These are phyloP conservation scores for Strix aluco DNA, from an alignment of 2,113 vertebrate species.

Conservation along the genomic window DNA sequence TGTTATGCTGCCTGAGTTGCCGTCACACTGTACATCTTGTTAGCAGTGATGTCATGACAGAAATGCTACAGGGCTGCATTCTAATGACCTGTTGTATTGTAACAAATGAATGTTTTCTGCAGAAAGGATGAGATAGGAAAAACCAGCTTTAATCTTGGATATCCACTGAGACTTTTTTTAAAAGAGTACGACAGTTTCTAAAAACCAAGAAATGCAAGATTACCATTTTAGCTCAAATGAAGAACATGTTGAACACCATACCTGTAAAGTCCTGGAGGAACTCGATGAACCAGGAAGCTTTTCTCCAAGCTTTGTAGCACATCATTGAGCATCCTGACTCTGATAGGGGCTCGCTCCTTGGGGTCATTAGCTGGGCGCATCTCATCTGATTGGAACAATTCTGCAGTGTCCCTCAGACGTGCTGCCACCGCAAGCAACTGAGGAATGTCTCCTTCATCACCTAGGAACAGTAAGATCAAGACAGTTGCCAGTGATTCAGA, in stretches of 20 bases:
- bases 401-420: conserved; percentile 80
- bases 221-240: background rate
- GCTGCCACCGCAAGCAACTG: conserved; percentile 76
- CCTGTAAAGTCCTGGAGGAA: conserved; percentile 90
- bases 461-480: conserved; percentile 62
- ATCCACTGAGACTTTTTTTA: background rate
- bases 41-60: conserved; percentile 12
- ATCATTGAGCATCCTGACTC: conserved; percentile 93
- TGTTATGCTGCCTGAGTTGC: conserved; percentile 1
- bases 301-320: conserved; percentile 89
- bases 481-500: background rate
- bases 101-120: background rate
- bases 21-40: background rate
- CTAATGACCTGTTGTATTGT: background rate
- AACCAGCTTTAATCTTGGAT: background rate
- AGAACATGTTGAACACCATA: conserved; percentile 14
- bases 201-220: background rate
- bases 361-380: conserved; percentile 96
- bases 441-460: conserved; percentile 35
- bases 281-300: conserved; percentile 80
- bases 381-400: conserved; percentile 90
- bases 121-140: background rate
- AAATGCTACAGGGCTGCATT: background rate
- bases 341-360: conserved; percentile 81
- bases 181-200: background rate